Evolutionary conservation across 2,888 invertebrate species (phyloP), one percentile per base, ranked within the genome.

Genomic region (Physocephala rufipes): DNA sequence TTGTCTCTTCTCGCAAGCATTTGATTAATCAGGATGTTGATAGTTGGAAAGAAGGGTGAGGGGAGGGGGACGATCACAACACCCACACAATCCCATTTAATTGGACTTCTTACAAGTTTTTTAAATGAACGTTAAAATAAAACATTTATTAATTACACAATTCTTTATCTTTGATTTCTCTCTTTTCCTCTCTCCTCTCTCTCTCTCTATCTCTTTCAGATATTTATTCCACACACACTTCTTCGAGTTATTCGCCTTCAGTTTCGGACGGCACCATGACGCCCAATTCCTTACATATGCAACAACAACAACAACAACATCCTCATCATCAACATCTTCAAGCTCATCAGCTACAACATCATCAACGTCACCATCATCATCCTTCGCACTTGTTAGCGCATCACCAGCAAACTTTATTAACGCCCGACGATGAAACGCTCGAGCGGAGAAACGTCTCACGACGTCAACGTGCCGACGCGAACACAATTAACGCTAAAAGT

Each of bases 211-310:
- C 58, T 64, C 55, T 69, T 82, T 78, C 79, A 86, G 86, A 86
- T 77, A 83, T 86, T 80, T 86, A 86, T 76, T 86, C 86, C 70
- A 86, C 86, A 67, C 86, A 86, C 78, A 86, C 86, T 76, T 86
- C 86, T 65, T 86, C 86, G 74, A 86, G 85, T 74, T 86, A 86
- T 75, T 86, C 86, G 77, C 86, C 86, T 43, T 86, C 86, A 55
- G 82, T 86, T 74, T 86, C 86, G 71, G 86, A 86, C 71, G 86
- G 84, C 75, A 84, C 85, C 47, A 74, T 84, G 76, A 86, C 86
- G 72, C 86, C 86, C 71, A 86, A 86, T 71, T 85, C 85, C 2
- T 76, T 82, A 72, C 77, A 78, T 72, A 78, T 80, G 71, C 79
- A 79, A 51, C 79, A 79, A 59, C 76, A 75, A 21, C 75, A 74